Base-by-base conservation (phyloP, 2,113 vertebrate genomes). In the Excalfactoria chinensis region DNA sequence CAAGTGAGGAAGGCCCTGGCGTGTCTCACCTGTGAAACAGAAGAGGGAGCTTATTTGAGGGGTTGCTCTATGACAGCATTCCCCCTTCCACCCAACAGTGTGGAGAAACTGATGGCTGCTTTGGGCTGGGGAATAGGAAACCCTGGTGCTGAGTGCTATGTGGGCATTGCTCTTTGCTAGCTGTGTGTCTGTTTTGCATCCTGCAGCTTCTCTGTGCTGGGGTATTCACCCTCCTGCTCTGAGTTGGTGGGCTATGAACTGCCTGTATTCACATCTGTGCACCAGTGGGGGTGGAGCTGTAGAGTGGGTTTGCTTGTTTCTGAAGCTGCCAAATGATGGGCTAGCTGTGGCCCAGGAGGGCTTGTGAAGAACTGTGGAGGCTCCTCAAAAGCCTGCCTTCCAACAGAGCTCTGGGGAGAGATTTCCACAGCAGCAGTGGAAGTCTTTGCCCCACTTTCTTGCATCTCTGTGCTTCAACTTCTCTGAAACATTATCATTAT, bases 191-290 rank as follows among this genome's bases (percentile, higher is more conserved):
- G n/a, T 35, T 28, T 41, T 5, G 0, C 7, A 19, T 32, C 26
- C 67, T 17, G 22, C 44, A 73, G 8, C 26, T 43, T 53, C 69
- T 84, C 83, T 21, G 2, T 14, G 64, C 40, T 75, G 14, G 32
- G 60, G 43, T 25, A 13, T 34, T n/a, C 2, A 0, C 28, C 13
- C 18, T n/a, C 40, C 20, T 46, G 0, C 21, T 60, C 40, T 7
- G 0, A 2, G 9, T 51, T 26, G 46, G 28, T 15, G 44, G 18
- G 32, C 9, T 41, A 10, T 6, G 8, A 8, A 2, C 25, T 7
- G 40, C 15, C 10, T 0, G 0, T 8, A 1, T 14, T 30, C 11
- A 34, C 30, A 37, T 37, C 59, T 30, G 17, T 1, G 1, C 1
- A 12, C 12, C 67, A 32, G 37, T 6, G 4, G 56, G 37, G 53